Evolutionary conservation across 2,797 vertebrate genomes (phyloP).

Genomic region (Amphiprion clarkii): DNA sequence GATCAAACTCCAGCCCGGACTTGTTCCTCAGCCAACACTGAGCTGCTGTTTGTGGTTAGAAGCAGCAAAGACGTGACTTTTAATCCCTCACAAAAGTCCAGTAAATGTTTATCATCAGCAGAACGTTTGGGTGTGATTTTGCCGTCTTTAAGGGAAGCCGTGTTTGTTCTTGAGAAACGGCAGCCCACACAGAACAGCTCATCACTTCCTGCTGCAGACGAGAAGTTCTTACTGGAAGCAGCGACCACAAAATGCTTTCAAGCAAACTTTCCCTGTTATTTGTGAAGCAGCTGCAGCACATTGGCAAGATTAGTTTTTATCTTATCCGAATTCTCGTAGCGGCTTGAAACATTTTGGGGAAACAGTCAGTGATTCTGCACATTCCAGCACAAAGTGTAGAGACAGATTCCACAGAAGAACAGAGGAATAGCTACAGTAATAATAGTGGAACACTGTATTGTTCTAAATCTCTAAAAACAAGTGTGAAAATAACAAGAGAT

Average conservation of each 20-base stretch:
- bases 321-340: not conserved
- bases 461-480: too few relatives aligned
- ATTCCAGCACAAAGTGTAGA: too few relatives aligned
- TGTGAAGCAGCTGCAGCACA: not conserved
- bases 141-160: not conserved
- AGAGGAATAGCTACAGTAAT: too few relatives aligned
- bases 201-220: conserved; percentile 48
- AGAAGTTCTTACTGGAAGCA: conserved; percentile 53
- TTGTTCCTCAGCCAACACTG: conserved; percentile 27
- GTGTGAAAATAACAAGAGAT: too few relatives aligned
- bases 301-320: not conserved
- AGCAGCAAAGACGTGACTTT: not conserved
- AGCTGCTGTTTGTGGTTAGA: conserved; percentile 3
- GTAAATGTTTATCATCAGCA: not conserved
- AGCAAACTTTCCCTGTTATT: not conserved
- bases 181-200: conserved; percentile 39
- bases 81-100: not conserved
- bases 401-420: too few relatives aligned
- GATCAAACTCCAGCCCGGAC: conserved; percentile 34
- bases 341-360: not conserved
- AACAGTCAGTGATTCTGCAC: not conserved
- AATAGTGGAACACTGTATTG: too few relatives aligned
- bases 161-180: conserved; percentile 35
- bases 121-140: not conserved
- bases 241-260: conserved; percentile 23